phyloP scores from a whole-genome alignment of 2,888 invertebrate genomes.

The Empis livida region DNA sequence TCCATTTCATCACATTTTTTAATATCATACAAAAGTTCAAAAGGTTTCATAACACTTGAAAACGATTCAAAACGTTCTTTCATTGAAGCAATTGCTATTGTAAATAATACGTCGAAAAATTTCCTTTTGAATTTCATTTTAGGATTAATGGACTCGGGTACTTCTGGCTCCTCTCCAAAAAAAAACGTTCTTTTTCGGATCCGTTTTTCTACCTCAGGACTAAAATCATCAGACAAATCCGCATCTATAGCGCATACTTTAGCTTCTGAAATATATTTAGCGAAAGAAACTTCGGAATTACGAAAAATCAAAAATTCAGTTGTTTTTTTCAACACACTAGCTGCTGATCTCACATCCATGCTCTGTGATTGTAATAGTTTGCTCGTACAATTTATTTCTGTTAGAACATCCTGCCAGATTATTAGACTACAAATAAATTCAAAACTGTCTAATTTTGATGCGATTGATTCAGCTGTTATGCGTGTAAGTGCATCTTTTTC shows the following conservation, averaged over 20 bases:
- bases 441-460: neutral
- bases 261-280: neutral
- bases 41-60: no score
- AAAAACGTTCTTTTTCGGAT: neutral
- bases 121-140: no score
- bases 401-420: neutral
- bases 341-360: neutral
- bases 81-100: no score
- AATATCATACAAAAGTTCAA: no score
- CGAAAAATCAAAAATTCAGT: neutral
- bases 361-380: neutral
- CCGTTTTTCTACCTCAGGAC: neutral
- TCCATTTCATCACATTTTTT: no score
- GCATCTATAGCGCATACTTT: neutral
- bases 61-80: no score
- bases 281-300: neutral
- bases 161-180: no score
- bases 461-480: neutral
- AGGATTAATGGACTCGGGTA: no score
- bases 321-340: neutral
- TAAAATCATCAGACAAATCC: conserved; percentile 1
- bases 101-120: no score
- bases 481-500: neutral
- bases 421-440: neutral
- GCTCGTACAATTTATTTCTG: neutral